A percentile compares a stretch with the other conserved stretches of the same genome.
phyloP scores from a whole-genome alignment of 2,888 invertebrate species.

The Tachina lurida region DNA sequence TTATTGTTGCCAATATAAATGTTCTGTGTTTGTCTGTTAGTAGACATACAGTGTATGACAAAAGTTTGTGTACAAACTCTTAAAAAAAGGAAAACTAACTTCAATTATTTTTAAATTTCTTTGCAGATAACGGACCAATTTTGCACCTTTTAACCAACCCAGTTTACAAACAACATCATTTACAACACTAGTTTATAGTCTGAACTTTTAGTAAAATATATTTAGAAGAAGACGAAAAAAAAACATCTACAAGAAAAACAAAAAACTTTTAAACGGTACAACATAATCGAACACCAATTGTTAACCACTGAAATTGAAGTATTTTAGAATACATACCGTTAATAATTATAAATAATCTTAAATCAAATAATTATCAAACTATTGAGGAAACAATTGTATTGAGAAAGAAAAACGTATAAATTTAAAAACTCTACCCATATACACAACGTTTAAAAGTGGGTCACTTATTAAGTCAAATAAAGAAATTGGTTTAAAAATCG shows the following conservation, averaged over 20 bases:
- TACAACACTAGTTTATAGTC: slow-evolving; percentile 68
- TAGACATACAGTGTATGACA: too few relatives aligned
- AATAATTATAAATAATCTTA: neutral
- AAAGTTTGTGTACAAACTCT: too few relatives aligned
- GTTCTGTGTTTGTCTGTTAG: too few relatives aligned
- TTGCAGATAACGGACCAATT: slow-evolving; percentile 72
- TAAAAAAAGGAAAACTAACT: too few relatives aligned
- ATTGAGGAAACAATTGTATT: neutral
- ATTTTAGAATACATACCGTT: neutral
- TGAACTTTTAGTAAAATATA: slow-evolving; percentile 42
- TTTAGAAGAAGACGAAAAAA: slow-evolving; percentile 4
- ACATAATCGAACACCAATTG: slow-evolving; percentile 4
- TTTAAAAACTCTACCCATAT: neutral
- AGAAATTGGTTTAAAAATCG: slow-evolving; percentile 75
- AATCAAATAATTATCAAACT: slow-evolving; percentile 1
- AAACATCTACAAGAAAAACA: slow-evolving; percentile 20
- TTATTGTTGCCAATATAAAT: too few relatives aligned
- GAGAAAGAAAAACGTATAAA: neutral
- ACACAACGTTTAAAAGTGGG: neutral
- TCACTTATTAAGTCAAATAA: slow-evolving; percentile 16
- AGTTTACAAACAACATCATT: slow-evolving; percentile 71
- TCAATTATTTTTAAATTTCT: slow-evolving; percentile 22
- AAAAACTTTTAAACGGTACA: neutral
- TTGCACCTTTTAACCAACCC: slow-evolving; percentile 61
- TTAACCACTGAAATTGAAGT: neutral